A percentile compares a stretch with the other conserved stretches of the same genome.
These are phyloP conservation scores for Haplochromis burtoni DNA, from an alignment of 2,113 vertebrate genomes.

Conservation along the genomic window DNA sequence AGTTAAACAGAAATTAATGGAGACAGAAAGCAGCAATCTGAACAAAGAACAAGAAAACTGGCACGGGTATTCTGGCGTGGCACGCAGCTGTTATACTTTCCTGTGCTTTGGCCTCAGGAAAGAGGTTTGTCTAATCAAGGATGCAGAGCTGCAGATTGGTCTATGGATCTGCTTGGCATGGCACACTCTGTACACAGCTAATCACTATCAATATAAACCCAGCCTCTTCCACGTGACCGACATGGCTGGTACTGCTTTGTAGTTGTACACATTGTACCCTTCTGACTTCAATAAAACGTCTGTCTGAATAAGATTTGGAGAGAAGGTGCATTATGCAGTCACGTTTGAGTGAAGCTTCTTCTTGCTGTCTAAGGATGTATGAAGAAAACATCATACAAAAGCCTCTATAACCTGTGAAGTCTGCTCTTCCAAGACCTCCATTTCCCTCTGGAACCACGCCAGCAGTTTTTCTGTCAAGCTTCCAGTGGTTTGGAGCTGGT, in stretches of 20 bases:
- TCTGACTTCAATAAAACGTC: neutral
- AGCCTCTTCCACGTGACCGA: neutral
- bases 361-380: neutral
- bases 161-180: neutral
- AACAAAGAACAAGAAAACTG: neutral
- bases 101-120: conserved; percentile 38
- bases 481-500: conserved; percentile 32
- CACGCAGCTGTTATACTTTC: conserved; percentile 21
- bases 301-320: neutral
- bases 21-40: neutral
- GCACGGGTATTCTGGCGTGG: neutral
- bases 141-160: conserved; percentile 20
- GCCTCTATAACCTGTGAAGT: neutral
- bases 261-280: neutral
- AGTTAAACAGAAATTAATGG: neutral
- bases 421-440: neutral
- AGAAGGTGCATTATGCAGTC: neutral
- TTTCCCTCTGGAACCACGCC: conserved; percentile 7
- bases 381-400: conserved; percentile 1
- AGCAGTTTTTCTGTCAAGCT: conserved; percentile 10
- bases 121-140: conserved; percentile 28
- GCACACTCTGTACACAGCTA: neutral
- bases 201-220: neutral
- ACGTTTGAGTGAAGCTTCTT: neutral
- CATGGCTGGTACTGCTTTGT: neutral